These are phyloP conservation scores for Ifrita kowaldi DNA, from an alignment of 2,113 vertebrate species.

Conservation along the genomic window DNA sequence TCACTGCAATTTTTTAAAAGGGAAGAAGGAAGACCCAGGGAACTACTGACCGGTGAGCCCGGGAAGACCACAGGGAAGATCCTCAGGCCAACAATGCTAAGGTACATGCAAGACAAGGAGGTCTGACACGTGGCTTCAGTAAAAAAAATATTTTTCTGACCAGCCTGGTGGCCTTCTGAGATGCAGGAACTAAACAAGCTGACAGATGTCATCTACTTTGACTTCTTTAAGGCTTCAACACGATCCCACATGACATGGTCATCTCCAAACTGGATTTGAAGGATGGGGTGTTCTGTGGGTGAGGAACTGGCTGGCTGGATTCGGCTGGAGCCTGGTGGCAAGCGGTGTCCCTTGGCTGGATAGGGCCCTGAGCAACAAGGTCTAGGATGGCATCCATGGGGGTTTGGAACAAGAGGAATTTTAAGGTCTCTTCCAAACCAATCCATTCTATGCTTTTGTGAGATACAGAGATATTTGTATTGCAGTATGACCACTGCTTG, in stretches of 20 bases:
- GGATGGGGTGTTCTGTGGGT: background rate
- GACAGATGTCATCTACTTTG: too few species aligned
- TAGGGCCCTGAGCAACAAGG: background rate
- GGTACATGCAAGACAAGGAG: too few species aligned
- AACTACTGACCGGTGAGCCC: too few species aligned
- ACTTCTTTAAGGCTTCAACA: background rate
- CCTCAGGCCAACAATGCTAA: background rate
- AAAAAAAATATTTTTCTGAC: background rate
- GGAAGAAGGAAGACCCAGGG: background rate
- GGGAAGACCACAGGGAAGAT: background rate
- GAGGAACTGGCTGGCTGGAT: background rate
- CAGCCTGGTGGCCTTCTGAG: background rate
- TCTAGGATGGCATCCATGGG: background rate
- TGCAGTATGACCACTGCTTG: background rate
- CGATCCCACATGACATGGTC: background rate
- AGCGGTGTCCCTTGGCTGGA: accelerated
- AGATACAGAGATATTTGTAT: background rate
- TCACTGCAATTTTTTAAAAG: background rate
- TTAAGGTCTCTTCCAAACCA: background rate
- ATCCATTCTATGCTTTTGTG: background rate
- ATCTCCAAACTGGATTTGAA: background rate
- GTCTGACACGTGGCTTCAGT: background rate
- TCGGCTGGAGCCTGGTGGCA: accelerated
- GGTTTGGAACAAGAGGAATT: background rate
- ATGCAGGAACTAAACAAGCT: background rate